Conservation (phyloP, 2,888 invertebrate genomes). For the Brachyopa scutellaris region DNA sequence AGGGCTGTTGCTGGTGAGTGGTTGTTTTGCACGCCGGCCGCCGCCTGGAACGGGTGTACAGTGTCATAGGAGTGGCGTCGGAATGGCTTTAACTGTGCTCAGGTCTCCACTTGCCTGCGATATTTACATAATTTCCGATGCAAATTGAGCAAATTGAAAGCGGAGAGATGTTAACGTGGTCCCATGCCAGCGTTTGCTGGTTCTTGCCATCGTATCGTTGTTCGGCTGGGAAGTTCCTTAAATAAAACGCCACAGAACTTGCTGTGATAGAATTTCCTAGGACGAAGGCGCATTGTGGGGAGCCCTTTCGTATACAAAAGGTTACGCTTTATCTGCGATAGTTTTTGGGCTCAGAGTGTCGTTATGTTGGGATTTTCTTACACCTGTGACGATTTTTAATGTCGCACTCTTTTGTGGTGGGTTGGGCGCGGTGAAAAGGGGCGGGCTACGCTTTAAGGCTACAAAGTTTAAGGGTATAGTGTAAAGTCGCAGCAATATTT, state of each 20-base stretch:
- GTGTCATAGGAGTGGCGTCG: conserved; percentile 61
- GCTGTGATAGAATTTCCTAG: conserved; percentile 59
- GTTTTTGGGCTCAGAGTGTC: conserved; percentile 64
- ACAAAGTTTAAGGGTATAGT: background rate
- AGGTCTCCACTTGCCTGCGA: conserved; percentile 68
- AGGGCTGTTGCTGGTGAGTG: conserved; percentile 46
- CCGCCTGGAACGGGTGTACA: conserved; percentile 35
- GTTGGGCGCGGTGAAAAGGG: background rate
- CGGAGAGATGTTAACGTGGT: conserved; percentile 70
- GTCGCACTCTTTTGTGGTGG: conserved; percentile 27
- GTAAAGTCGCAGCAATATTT: conserved; percentile 52
- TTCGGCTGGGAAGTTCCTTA: conserved; percentile 44
- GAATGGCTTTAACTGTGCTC: conserved; percentile 70
- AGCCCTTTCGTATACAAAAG: conserved; percentile 23
- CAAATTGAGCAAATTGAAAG: conserved; percentile 73
- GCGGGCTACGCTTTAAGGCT: background rate
- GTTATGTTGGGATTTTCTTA: conserved; percentile 66
- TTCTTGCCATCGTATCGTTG: background rate
- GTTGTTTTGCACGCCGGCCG: conserved; percentile 2
- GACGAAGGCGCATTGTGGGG: background rate
- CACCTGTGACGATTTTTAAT: conserved; percentile 71
- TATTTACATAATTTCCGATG: conserved; percentile 73
- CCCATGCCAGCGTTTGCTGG: conserved; percentile 62
- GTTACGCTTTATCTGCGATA: conserved; percentile 56
- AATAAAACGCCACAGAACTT: conserved; percentile 42